Conservation (phyloP, 2,888 invertebrate genomes). For the Acholoe squamosa region DNA sequence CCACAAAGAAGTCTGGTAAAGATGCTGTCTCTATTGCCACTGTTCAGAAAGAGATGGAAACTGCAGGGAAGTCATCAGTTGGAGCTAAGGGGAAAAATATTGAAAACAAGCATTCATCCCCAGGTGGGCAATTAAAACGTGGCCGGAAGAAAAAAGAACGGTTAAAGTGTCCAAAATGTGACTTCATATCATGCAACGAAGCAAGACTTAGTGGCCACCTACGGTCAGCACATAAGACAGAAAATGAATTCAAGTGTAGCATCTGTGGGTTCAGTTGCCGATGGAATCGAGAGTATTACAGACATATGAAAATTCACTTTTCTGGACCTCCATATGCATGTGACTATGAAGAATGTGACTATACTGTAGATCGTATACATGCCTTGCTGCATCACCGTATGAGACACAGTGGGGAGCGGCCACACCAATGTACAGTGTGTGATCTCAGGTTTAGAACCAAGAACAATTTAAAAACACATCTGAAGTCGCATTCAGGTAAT, state of each 20-base stretch:
- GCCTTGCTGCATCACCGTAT: conserved; percentile 86
- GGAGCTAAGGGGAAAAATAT: background rate
- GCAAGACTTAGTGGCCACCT: conserved; percentile 38
- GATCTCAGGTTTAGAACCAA: conserved; percentile 86
- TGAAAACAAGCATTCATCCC: background rate
- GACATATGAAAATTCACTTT: conserved; percentile 82
- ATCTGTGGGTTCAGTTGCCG: conserved; percentile 62
- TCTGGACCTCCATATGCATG: conserved; percentile 87
- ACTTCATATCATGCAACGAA: conserved; percentile 34
- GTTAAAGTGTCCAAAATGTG: conserved; percentile 63
- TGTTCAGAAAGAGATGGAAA: background rate
- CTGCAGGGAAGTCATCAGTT: no score
- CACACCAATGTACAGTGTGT: conserved; percentile 85
- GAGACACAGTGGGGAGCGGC: conserved; percentile 85
- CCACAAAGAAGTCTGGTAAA: background rate
- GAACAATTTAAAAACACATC: conserved; percentile 86
- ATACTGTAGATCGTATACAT: conserved; percentile 84
- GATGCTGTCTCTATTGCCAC: background rate
- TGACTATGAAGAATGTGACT: conserved; percentile 85
- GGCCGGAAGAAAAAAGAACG: conserved; percentile 60
- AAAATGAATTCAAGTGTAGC: conserved; percentile 58
- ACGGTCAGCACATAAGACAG: conserved; percentile 53
- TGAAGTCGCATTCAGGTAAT: conserved; percentile 85
- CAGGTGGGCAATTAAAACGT: conserved; percentile 32
- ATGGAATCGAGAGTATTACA: conserved; percentile 65